These are phyloP conservation scores for Thamnophis sirtalis DNA, from an alignment of 2,113 vertebrate genomes.

Conservation along the genomic window DNA sequence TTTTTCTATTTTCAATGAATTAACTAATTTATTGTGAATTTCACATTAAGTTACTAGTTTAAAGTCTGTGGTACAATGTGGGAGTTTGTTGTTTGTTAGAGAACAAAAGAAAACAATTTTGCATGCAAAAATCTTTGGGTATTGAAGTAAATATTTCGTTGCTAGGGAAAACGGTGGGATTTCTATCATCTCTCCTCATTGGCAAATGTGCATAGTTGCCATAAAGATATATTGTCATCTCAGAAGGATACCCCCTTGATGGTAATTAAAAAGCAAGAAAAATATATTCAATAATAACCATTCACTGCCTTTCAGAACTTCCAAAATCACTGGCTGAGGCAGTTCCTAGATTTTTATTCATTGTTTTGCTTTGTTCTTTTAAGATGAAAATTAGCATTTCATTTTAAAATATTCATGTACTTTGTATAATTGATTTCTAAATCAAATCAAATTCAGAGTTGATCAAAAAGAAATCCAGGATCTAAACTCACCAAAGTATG, in stretches of 20 bases:
- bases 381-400: background rate
- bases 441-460: background rate
- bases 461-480: background rate
- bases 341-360: background rate
- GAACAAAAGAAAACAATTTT: background rate
- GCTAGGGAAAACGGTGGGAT: background rate
- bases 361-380: background rate
- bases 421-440: background rate
- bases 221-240: background rate
- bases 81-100: background rate
- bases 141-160: background rate
- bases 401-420: background rate
- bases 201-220: background rate
- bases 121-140: background rate
- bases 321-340: background rate
- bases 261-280: background rate
- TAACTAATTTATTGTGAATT: background rate
- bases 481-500: background rate
- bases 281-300: background rate
- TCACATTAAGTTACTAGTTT: background rate
- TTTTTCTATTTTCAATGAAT: background rate
- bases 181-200: background rate
- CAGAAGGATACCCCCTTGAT: background rate
- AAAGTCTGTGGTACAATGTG: background rate
- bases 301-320: background rate